Evolutionary conservation across 2,797 vertebrate genomes (phyloP), one percentile per base, ranked within the genome.

Genomic region (Acrossocheilus fasciatus): DNA sequence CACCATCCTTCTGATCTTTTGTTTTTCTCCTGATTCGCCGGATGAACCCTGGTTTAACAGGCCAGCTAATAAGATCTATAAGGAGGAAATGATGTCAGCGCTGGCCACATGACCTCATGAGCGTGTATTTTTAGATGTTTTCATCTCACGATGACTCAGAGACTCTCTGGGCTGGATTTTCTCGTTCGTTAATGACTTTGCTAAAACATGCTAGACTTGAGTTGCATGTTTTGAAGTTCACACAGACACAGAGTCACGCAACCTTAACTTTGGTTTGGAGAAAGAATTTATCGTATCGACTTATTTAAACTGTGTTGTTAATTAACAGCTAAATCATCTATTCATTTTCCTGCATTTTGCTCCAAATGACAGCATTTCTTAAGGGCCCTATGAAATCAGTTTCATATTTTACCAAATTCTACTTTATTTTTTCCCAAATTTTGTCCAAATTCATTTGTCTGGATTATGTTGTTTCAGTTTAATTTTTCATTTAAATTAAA

Each of bases 11-110:
- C 50, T 57, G 72, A 85, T 70, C 75, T 34, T 39, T 41, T 54
- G 72, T 76, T 77, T 41, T 43, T 36, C 54, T 47, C 74, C 18
- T 70, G 50, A 1, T 57, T 57, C 30, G 2, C 73, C 59, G 59
- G 57, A 77, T 8, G 72, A 84, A 41, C 62, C 7, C 52, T 39
- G 80, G 62, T 88, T 43, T 54, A 86, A 73, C 68, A 78, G 26
- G n/a, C 18, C 78, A 74, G 72, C 72, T 64, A 59, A 68, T 76
- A 86, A 52, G 75, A 70, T 69, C 26, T 47, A 30, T 68, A 90
- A 86, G 89, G 84, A 87, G 90, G 90, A 90, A 92, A 93, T 94
- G 91, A 94, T 91, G 91, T 92, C 89, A 94, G 87, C 90, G 90
- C 89, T 87, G 89, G 84, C 85, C 87, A 89, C 72, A 88, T 89